phyloP scores from a whole-genome alignment of 1,140 invertebrate species.

The Potamilus streckersoni region DNA sequence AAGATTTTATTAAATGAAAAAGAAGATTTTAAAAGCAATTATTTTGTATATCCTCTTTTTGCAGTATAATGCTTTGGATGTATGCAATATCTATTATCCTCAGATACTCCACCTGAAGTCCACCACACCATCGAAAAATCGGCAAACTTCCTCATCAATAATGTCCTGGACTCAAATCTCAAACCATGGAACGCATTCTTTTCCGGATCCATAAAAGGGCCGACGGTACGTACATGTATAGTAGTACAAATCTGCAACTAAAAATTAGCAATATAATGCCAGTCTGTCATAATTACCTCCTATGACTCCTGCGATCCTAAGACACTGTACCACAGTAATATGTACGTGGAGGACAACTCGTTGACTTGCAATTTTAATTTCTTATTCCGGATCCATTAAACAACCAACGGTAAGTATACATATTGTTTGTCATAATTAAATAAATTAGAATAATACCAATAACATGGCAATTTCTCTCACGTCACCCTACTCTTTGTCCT shows the following conservation, averaged over 20 bases:
- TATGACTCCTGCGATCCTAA: too few species aligned
- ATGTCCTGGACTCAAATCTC: slow-evolving; percentile 45
- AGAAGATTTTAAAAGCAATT: background rate
- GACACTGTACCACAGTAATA: too few species aligned
- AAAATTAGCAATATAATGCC: too few species aligned
- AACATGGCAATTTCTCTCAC: too few species aligned
- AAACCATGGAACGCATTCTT: slow-evolving; percentile 64
- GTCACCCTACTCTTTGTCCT: too few species aligned
- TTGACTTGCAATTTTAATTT: too few species aligned
- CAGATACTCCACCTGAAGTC: slow-evolving; percentile 46
- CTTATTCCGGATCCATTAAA: slow-evolving; percentile 45
- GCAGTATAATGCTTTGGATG: background rate
- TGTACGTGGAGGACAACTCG: too few species aligned
- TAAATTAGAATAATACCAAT: too few species aligned
- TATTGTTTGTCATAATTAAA: background rate
- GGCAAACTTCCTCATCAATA: slow-evolving; percentile 42
- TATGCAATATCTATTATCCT: slow-evolving; percentile 46
- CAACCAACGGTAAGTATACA: slow-evolving; percentile 36
- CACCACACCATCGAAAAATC: slow-evolving; percentile 35
- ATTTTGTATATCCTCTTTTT: background rate
- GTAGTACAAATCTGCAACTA: too few species aligned
- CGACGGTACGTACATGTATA: slow-evolving; percentile 29
- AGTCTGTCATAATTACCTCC: too few species aligned
- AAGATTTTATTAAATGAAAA: slow-evolving; percentile 37
- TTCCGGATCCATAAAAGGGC: slow-evolving; percentile 57